Conservation (phyloP, 2,888 invertebrate genomes). For the Perizoma affinitatum region DNA sequence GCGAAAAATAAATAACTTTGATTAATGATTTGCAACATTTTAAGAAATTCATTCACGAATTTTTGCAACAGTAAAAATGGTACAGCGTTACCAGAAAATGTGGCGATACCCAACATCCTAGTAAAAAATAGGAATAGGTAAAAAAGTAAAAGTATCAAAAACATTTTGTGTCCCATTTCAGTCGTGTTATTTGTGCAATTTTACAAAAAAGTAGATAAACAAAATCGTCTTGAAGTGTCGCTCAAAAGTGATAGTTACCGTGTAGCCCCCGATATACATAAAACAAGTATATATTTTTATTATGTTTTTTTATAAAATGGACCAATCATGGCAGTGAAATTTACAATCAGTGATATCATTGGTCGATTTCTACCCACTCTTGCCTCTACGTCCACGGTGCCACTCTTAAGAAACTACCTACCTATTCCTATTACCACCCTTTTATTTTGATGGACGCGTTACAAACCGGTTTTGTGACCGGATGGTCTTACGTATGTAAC, state of each 20-base stretch:
- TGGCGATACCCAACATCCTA: constrained; percentile 64
- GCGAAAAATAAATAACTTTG: constrained; percentile 12
- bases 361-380: constrained; percentile 70
- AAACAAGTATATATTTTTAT: constrained; percentile 77
- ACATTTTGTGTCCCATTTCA: constrained; percentile 82
- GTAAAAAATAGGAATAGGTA: constrained; percentile 74
- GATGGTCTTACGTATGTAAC: no score
- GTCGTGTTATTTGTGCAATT: constrained; percentile 82
- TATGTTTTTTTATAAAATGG: constrained; percentile 75
- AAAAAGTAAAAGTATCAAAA: constrained; percentile 81
- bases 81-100: constrained; percentile 63
- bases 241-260: constrained; percentile 78
- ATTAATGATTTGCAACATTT: constrained; percentile 5
- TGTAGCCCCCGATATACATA: constrained; percentile 82
- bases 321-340: constrained; percentile 83
- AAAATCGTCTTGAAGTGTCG: constrained; percentile 82
- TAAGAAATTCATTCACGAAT: constrained; percentile 65
- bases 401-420: no score
- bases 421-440: no score
- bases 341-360: constrained; percentile 78
- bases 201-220: constrained; percentile 71
- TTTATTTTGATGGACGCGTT: no score
- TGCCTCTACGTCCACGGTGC: constrained; percentile 37
- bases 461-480: no score
- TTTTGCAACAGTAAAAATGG: constrained; percentile 45